Base-by-base conservation (phyloP, 2,888 invertebrate genomes). In the Phaonia tiefii region DNA sequence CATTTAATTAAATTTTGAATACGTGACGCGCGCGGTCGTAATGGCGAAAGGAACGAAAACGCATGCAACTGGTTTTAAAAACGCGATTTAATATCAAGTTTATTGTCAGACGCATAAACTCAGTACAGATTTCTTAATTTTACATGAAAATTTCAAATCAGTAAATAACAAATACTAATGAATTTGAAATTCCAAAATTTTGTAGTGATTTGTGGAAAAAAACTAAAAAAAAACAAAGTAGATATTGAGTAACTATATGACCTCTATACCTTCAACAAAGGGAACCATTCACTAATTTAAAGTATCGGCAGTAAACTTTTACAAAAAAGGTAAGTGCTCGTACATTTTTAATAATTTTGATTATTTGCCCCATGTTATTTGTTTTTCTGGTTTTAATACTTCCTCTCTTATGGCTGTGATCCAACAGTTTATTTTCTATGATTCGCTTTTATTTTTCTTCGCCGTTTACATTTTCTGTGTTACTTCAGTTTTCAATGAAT, bases 1-100 rank as follows among this genome's bases (percentile, higher is more conserved):
- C 63, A 63, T 37, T 63, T 63, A 63, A 63, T 63, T 63, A 63
- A 63, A 63, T 63, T 63, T 63, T 63, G 20, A 39, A 63, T 20
- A 63, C 42, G 42, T 63, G 63, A 8, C 42, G 39, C 13, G 60
- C 42, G 39, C 60, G 39, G 17, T n/a, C n/a, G 63, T 22, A 13
- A 13, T 63, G 42, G 15, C 10, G 8, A 17, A 60, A 60, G 42
- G 63, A 63, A 42, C 63, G 60, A 20, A 39, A 63, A 63, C 63
- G 63, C 63, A 39, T 39, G 13, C 37, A 63, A 63, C 63, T 63
- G 20, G 63, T 63, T 63, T 42, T 20, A 42, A 26, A 17, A 42
- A 63, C 42, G 63, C 42, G 51, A 20, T 11, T 51, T 20, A 31
- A 51, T 20, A 51, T 20, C n/a, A 20, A 51, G 20, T n/a, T n/a